phyloP scores from a whole-genome alignment of 2,113 vertebrate genomes.

The Pteronura brasiliensis region DNA sequence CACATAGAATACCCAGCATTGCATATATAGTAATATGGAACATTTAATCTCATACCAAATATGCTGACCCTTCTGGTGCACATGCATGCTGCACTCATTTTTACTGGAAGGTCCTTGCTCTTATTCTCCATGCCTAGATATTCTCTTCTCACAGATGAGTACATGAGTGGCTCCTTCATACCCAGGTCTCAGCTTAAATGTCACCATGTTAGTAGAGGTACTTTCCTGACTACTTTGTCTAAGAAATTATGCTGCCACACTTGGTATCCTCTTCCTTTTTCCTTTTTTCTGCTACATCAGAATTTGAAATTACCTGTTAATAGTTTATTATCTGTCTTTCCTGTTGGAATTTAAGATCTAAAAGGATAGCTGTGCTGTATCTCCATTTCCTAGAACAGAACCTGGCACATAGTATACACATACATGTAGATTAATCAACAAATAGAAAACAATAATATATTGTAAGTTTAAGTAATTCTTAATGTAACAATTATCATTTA shows the following conservation, averaged over 20 bases:
- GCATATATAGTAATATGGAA: not conserved
- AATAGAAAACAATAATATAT: not conserved
- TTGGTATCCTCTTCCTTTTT: not conserved
- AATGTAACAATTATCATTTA: not conserved
- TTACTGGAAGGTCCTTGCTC: not conserved
- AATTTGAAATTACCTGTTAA: not conserved
- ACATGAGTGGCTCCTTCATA: not conserved
- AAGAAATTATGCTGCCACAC: not conserved
- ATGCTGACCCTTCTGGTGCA: not conserved
- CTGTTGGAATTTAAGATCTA: not conserved
- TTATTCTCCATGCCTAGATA: not conserved
- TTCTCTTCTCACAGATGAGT: not conserved
- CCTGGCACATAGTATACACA: not conserved
- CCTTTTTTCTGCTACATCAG: not conserved
- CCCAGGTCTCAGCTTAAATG: not conserved
- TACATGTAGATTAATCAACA: not conserved
- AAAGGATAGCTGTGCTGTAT: not conserved
- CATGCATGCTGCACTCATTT: not conserved
- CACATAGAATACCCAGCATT: not conserved
- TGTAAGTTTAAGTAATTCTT: not conserved
- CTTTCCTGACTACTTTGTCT: not conserved
- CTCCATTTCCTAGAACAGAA: not conserved
- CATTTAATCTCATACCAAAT: not conserved
- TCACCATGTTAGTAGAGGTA: not conserved
- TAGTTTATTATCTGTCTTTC: not conserved